Base-by-base conservation (phyloP, 1,140 invertebrate genomes). In the Bombus waltoni region DNA sequence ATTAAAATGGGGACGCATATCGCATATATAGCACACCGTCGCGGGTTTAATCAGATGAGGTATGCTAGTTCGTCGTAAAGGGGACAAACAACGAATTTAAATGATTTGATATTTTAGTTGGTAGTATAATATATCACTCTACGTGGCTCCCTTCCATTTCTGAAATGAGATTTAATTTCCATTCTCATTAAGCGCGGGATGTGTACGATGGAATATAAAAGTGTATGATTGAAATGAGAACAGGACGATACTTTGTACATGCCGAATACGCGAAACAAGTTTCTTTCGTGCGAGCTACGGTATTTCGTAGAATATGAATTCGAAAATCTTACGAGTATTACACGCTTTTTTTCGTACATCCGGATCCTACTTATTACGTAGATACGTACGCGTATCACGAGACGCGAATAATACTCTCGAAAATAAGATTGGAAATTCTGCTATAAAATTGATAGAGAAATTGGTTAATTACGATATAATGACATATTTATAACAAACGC, bases 101-200 rank as follows among this genome's bases (percentile, higher is more conserved):
- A 66, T 44, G 76, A 22, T 66, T 25, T 35, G 42, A 0, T 59
- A 66, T 25, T 47, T 38, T 70, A 47, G 5, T 10, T 32, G 42
- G 5, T 5, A 65, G 3, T 38, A 25, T 66, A 15, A 13, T 32
- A 6, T 32, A 32, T 66, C 32, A 13, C n/a, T 35, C n/a, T 32
- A 10, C 28, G 40, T 78, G 35, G 6, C 6, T 79, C n/a, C 11
- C 10, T 79, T 35, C 5, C 59, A 32, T 79, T 79, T 66, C 22
- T 32, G n/a, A 66, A 66, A 47, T 79, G 40, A 44, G 66, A 79
- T 44, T 79, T 79, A 66, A 66, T 79, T 35, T 47, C 62, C 62
- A 44, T 65, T 44, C 11, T 40, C 32, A 42, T 78, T 44, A 65
- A 65, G 22, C 38, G 28, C 8, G 28, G 22, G 15, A 40, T 11